A percentile compares a stretch with the other conserved stretches of the same genome.
Conservation (phyloP, 2,888 invertebrate species). For the Rhagonycha lutea region DNA sequence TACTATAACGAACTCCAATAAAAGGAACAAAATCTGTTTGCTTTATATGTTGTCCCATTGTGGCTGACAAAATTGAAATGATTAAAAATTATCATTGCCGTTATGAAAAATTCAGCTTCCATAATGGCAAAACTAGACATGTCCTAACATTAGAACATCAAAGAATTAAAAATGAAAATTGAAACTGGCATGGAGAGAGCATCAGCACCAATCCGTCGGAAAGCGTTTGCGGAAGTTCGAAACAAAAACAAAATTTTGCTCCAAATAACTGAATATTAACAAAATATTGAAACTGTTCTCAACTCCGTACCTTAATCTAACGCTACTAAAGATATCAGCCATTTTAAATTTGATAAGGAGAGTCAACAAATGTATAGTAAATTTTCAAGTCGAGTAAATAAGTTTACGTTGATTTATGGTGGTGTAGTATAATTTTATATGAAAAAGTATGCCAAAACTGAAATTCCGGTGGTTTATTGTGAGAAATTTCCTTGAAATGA, state of each 20-base stretch:
- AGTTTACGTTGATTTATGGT: background rate
- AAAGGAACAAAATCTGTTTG: conserved; percentile 19
- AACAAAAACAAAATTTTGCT: background rate
- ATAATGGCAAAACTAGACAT: no score
- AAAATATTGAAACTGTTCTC: background rate
- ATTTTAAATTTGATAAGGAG: background rate
- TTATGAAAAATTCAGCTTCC: no score
- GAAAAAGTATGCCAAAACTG: background rate
- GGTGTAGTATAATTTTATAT: background rate
- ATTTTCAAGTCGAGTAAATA: background rate
- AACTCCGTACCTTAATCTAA: background rate
- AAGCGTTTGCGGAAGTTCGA: background rate
- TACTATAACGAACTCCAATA: conserved; percentile 13
- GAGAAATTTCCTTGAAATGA: background rate
- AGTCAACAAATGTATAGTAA: background rate
- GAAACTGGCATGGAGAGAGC: no score
- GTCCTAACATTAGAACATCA: no score
- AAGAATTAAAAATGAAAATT: no score
- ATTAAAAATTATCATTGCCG: background rate
- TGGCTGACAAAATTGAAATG: background rate
- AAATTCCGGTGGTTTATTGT: background rate
- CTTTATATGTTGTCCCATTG: background rate
- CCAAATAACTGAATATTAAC: background rate
- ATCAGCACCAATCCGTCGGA: background rate
- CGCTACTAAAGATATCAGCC: background rate